Evolutionary conservation across 2,113 vertebrate species (phyloP), one percentile per base, ranked within the genome.

Genomic region (Sceloporus tristichus): DNA sequence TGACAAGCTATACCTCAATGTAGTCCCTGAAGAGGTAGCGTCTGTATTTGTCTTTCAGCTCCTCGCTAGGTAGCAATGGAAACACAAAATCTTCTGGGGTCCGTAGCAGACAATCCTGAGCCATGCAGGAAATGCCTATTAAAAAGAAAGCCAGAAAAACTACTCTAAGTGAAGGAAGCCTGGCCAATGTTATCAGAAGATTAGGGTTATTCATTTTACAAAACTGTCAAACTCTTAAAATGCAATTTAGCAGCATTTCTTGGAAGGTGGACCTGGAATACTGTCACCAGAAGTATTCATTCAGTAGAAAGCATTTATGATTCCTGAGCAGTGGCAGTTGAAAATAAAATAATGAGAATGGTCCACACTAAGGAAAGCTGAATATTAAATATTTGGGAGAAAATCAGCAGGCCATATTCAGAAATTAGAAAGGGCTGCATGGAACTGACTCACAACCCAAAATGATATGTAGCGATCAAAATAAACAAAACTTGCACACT

Each of bases 1-100:
- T 19, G 56, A 76, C 38, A 88, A 54, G 0, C 14, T 82, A 75
- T 96, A 98, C 99, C 98, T 99, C 99, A 65, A 99, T 98, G 62
- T 99, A 99, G 95, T 99, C 99, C 97, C 99, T 99, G 98, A 99
- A 99, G 98, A 99, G 99, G 98, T 99, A 99, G 98, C 98, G 98
- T 97, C 98, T 98, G 95, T 99, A 99, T 98, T 98, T 99, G 92
- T 99, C 99, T 97, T 98, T 98, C 91, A 99, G 96, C 95, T 99
- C 99, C 95, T 99, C 99, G 74, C 96, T 98, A 93, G 98, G 97
- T 96, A 99, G 97, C 96, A 99, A 96, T 2, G 98, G 98, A 95
- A 99, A 98, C 90, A 99, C 99, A 95, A 98, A 99, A 93, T 99
- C 99, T 96, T 99, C 99, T 93, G 99, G 99, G 93, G 98, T 98